These are phyloP conservation scores for Tauraco hartlaubi DNA, from an alignment of 2,797 vertebrate species.

Conservation along the genomic window DNA sequence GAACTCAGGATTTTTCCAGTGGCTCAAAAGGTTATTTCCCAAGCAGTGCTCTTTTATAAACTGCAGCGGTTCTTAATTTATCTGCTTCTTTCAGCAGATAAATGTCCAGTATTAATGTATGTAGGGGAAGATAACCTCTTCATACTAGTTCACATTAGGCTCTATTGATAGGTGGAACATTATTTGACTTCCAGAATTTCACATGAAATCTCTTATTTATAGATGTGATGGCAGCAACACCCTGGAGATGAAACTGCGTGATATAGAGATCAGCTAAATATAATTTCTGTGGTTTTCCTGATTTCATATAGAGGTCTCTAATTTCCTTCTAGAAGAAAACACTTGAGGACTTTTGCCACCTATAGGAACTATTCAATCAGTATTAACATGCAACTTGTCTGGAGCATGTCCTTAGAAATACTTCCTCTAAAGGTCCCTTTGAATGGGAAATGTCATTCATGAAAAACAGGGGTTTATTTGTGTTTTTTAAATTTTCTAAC, in stretches of 20 bases:
- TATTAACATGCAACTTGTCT: conserved; percentile 35
- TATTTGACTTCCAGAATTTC: conserved; percentile 29
- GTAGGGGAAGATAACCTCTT: conserved; percentile 18
- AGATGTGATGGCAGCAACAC: background rate
- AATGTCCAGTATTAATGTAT: background rate
- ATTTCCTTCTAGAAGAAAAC: conserved; percentile 47
- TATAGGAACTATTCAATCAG: conserved; percentile 72
- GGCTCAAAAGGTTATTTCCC: conserved; percentile 80
- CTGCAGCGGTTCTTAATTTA: conserved; percentile 56
- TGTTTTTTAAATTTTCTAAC: conserved; percentile 2
- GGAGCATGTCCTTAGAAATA: conserved; percentile 31
- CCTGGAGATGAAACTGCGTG: background rate
- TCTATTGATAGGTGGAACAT: background rate
- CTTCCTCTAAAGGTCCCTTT: conserved; percentile 16
- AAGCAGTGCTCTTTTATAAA: conserved; percentile 65
- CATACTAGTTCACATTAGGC: conserved; percentile 8
- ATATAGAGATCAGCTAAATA: conserved; percentile 50
- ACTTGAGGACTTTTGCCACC: conserved; percentile 59
- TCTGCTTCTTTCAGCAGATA: conserved; percentile 55
- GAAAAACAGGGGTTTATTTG: background rate
- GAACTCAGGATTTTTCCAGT: conserved; percentile 79
- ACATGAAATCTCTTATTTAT: background rate
- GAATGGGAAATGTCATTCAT: background rate
- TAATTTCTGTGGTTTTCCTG: conserved; percentile 28
- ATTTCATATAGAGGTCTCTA: background rate